Percentiles rank a stretch among this genome's conserved stretches.
Conservation (phyloP, 2,888 invertebrate species). For the Coelinius sp. region DNA sequence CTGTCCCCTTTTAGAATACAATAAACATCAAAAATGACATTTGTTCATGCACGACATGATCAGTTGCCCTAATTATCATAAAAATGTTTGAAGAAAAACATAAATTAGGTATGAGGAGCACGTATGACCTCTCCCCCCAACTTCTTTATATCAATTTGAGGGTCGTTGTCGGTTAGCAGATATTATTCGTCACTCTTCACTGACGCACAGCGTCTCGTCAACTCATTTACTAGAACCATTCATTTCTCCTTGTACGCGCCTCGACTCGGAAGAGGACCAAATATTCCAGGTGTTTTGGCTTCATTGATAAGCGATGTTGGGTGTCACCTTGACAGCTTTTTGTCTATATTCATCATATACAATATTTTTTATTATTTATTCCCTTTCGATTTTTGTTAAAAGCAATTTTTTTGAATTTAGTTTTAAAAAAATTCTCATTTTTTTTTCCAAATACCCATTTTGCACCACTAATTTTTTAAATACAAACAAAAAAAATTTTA, state of each 20-base stretch:
- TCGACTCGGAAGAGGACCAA: slow-evolving; percentile 8
- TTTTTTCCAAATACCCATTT: too few relatives aligned
- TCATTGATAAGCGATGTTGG: slow-evolving; percentile 31
- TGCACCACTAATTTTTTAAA: too few relatives aligned
- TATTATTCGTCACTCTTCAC: slow-evolving; percentile 32
- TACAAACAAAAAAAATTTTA: too few relatives aligned
- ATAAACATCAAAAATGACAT: background rate
- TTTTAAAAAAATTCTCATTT: background rate
- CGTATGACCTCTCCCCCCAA: slow-evolving; percentile 2
- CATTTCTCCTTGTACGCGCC: slow-evolving; percentile 24
- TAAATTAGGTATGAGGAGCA: slow-evolving; percentile 1
- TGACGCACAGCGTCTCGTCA: slow-evolving; percentile 19
- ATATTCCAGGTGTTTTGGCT: background rate
- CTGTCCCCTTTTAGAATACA: too few relatives aligned
- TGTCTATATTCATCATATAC: background rate
- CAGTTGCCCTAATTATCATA: background rate
- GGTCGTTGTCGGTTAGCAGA: slow-evolving; percentile 36
- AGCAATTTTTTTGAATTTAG: too few relatives aligned
- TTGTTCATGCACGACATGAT: background rate
- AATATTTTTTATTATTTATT: background rate
- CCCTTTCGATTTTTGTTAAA: background rate
- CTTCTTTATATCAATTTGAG: slow-evolving; percentile 32
- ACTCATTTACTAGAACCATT: slow-evolving; percentile 14
- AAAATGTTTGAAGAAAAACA: slow-evolving; percentile 16
- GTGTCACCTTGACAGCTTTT: slow-evolving; percentile 22